Evolutionary conservation across 2,888 invertebrate species (phyloP).

Genomic region (Standfussiana lucernea): DNA sequence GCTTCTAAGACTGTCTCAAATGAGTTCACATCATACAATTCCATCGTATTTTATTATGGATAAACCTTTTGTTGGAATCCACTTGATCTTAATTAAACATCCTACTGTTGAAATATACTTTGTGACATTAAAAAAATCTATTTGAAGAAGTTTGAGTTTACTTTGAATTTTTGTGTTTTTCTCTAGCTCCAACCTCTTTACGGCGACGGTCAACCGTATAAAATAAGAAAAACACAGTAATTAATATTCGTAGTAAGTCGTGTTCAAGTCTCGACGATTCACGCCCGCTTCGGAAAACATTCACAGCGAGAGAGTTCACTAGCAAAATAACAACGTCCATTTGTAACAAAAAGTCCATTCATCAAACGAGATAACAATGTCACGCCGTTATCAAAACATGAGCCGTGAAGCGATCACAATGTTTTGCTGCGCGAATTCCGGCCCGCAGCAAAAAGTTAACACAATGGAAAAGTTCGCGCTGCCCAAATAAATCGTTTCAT

Average conservation of each 20-base stretch:
- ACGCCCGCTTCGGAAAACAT: constrained; percentile 76
- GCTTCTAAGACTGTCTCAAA: constrained; percentile 70
- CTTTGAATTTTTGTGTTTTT: constrained; percentile 35
- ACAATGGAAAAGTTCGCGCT: constrained; percentile 83
- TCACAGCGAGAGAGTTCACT: constrained; percentile 79
- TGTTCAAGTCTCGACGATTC: constrained; percentile 65
- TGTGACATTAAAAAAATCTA: constrained; percentile 4
- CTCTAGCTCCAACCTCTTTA: constrained; percentile 7
- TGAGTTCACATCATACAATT: constrained; percentile 73
- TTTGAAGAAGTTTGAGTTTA: constrained; percentile 11
- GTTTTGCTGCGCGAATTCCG: constrained; percentile 83
- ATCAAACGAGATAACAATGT: constrained; percentile 89
- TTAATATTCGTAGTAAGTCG: constrained; percentile 48
- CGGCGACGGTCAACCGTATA: neutral
- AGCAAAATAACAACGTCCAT: constrained; percentile 87
- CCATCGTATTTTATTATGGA: constrained; percentile 66
- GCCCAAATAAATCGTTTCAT: constrained; percentile 82
- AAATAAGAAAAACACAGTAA: constrained; percentile 44
- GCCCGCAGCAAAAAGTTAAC: constrained; percentile 83
- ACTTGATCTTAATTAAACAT: constrained; percentile 48
- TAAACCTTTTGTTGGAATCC: constrained; percentile 49
- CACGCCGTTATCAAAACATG: constrained; percentile 89
- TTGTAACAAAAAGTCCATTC: constrained; percentile 89
- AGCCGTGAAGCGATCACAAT: constrained; percentile 87
- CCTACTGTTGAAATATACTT: constrained; percentile 24